Percentiles rank a stretch among this genome's conserved stretches.
These are phyloP conservation scores for Corythornis vintsioides DNA, from an alignment of 2,113 vertebrate species.

Conservation along the genomic window DNA sequence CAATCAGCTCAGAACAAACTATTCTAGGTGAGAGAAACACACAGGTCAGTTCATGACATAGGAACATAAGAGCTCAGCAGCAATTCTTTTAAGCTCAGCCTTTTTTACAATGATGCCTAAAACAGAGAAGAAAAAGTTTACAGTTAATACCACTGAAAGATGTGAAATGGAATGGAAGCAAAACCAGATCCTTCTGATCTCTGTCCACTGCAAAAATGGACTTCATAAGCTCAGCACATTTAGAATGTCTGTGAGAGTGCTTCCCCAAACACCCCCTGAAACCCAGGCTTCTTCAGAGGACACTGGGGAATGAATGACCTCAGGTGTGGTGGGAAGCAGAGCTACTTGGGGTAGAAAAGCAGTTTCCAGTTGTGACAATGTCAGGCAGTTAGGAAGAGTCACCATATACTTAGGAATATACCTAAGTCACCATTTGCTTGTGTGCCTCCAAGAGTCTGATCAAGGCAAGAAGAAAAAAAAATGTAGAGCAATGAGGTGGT, in stretches of 20 bases:
- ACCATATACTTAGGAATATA: too few species aligned
- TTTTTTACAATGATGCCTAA: background rate
- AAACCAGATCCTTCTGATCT: background rate
- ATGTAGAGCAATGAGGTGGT: accelerated
- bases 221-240: background rate
- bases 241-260: background rate
- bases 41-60: background rate
- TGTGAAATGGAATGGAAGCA: background rate
- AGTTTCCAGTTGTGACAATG: background rate
- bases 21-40: background rate
- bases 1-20: background rate
- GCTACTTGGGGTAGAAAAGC: background rate
- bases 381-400: background rate
- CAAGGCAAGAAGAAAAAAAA: background rate
- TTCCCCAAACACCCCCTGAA: background rate
- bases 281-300: background rate
- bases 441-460: background rate
- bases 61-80: background rate
- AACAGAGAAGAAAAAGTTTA: background rate
- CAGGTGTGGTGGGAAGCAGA: background rate
- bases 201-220: background rate
- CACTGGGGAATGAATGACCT: background rate
- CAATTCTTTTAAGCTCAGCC: background rate
- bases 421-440: background rate
- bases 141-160: background rate